Base-by-base conservation (phyloP, 2,113 vertebrate species). In the Telmatochromis sp. region DNA sequence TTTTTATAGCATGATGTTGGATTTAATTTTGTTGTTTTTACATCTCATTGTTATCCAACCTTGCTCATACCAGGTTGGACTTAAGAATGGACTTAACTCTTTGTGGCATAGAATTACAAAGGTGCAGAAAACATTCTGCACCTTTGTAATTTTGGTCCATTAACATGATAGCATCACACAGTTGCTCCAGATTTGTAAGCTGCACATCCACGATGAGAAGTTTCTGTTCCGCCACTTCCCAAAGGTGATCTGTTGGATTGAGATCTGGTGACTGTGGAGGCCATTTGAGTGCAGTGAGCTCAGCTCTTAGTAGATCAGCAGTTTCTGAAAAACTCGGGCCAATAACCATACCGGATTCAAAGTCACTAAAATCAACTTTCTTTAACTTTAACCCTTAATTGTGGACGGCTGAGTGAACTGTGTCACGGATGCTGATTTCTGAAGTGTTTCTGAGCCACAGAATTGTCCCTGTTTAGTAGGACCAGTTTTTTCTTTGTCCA, bases 281-380 rank as follows among this genome's bases (percentile, higher is more conserved):
- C 21, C 21, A 45, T 45, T 45, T 26, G 21, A 73, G 37, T 26
- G 21, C 21, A 73, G 65, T 17, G 37, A 73, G 19, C 1, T 8
- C 33, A 65, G 60, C 33, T 21, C 33, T 65, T n/a, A 65, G 33
- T 65, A 37, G 60, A 37, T 21, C 0, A 4, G 33, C 60, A 65
- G 11, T 65, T 37, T 65, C 19, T 65, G 19, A 37, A 65, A 65
- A 37, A 37, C 33, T 5, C 0, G 1, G 0, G 1, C 60, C 33
- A 37, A 37, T 37, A 65, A 65, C 33, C 17, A 37, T 37, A 37
- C 19, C 7, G 37, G 33, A 65, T 65, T 65, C 60, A 65, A 37
- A 37, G 33, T 65, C 60, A 65, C 0, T 0, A 8, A 71, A 45
- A 26, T 73, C 21, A 17, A 26, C 21, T 73, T 47, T 73, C 40